Conservation (phyloP, 2,888 invertebrate species). For the Eupithecia abbreviata region DNA sequence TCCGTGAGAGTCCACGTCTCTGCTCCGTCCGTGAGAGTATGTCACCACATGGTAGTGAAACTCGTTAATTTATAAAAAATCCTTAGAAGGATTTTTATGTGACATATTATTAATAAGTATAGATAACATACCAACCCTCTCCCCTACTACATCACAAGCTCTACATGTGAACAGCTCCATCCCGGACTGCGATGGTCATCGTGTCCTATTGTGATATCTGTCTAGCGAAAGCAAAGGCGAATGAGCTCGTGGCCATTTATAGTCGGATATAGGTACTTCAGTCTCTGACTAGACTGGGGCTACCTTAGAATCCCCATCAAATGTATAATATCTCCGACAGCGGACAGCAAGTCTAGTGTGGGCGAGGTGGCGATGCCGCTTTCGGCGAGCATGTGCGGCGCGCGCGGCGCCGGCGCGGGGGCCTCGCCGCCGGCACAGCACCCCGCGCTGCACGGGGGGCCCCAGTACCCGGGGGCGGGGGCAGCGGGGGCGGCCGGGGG, state of each 20-base stretch:
- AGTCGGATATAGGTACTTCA: neutral
- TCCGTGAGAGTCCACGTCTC: too few species aligned
- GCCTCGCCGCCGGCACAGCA: constrained; percentile 66
- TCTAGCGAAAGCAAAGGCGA: neutral
- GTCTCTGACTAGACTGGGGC: neutral
- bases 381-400: constrained; percentile 60
- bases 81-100: too few species aligned
- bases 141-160: too few species aligned
- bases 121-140: too few species aligned
- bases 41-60: too few species aligned
- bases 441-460: constrained; percentile 60
- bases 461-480: constrained; percentile 49
- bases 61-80: too few species aligned
- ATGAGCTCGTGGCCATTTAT: neutral
- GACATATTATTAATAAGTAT: too few species aligned
- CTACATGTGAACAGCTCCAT: neutral
- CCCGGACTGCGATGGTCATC: too few species aligned
- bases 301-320: neutral
- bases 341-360: constrained; percentile 75
- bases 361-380: constrained; percentile 76
- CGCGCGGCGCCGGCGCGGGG: constrained; percentile 53
- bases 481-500: constrained; percentile 55
- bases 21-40: too few species aligned
- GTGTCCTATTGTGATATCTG: neutral
- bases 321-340: constrained; percentile 23